Base-by-base conservation (phyloP, 1,140 invertebrate genomes). In the Habropoda laboriosa region DNA sequence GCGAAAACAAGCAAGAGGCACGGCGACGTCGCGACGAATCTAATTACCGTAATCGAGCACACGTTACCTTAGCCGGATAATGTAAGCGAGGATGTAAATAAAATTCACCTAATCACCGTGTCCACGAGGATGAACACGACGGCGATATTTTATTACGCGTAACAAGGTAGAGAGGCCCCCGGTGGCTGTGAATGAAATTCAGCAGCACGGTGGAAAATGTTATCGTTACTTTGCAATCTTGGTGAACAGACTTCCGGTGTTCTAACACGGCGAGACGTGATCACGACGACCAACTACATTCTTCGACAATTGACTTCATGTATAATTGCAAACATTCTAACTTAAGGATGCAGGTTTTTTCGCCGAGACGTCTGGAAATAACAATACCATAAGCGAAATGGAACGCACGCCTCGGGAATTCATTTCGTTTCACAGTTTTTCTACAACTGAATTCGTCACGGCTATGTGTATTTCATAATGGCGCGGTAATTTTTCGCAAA, bases 401-500 rank as follows among this genome's bases (percentile, higher is more conserved):
- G 18, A 58, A 32, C 18, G 30, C 18, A 32, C 3, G 30, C 2
- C 16, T 58, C 18, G 55, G 2, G 8, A 58, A 58, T 58, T 32
- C 32, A 32, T 35, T 32, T 21, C 30, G 30, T 32, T 32, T 18
- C 18, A 21, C 21, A 4, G 30, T 58, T n/a, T 58, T 58, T 58
- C 32, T 21, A 4, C 32, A 35, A n/a, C 21, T 35, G 21, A 5
- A 27, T 7, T 5, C 57, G 10, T 58, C 57, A 6, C 18, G 18
- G 30, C 7, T 35, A 12, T 58, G n/a, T 35, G 12, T 35, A 60
- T 60, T 35, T n/a, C 18, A 12, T n/a, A n/a, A 35, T 2, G 32
- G 0, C 1, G 30, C 0, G 12, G 18, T 0, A 8, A n/a, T n/a
- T 35, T 35, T 0, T 3, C 18, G 3, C 21, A 21, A 8, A 4